These are phyloP conservation scores for Geothlypis trichas DNA, from an alignment of 2,113 vertebrate genomes.

Conservation along the genomic window DNA sequence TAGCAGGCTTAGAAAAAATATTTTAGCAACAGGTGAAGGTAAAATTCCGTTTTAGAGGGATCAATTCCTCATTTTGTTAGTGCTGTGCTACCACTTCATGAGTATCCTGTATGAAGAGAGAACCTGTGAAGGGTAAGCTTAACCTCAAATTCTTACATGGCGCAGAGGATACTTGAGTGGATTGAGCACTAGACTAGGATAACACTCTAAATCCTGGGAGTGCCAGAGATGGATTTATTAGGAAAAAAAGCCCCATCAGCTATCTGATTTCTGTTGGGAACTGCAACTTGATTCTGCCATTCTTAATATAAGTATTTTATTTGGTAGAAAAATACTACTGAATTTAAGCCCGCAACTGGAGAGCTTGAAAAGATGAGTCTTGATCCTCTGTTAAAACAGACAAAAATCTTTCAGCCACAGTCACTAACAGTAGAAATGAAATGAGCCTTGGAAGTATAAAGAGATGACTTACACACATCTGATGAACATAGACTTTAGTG, in stretches of 20 bases:
- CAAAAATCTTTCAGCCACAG: not conserved
- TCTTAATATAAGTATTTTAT: not conserved
- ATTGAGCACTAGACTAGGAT: not conserved
- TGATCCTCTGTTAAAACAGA: not conserved
- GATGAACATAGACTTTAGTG: not conserved
- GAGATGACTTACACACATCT: not conserved
- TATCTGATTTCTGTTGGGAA: not conserved
- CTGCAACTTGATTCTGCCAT: not conserved
- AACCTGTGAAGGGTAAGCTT: not conserved
- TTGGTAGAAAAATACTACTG: not conserved
- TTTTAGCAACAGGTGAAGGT: not conserved
- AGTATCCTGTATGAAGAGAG: not conserved
- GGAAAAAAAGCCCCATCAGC: not conserved
- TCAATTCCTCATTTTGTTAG: not conserved
- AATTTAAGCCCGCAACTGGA: not conserved
- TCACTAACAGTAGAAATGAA: not conserved
- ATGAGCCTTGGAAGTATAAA: not conserved
- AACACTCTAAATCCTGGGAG: not conserved
- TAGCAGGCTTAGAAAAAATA: not conserved
- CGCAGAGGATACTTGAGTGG: not conserved
- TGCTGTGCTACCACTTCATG: not conserved
- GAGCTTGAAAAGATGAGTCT: not conserved
- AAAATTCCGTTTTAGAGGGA: not conserved
- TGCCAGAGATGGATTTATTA: not conserved
- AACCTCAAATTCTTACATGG: not conserved